Evolutionary conservation across 2,888 invertebrate species (phyloP), one percentile per base, ranked within the genome.

Genomic region (Drosophila glabriapex): DNA sequence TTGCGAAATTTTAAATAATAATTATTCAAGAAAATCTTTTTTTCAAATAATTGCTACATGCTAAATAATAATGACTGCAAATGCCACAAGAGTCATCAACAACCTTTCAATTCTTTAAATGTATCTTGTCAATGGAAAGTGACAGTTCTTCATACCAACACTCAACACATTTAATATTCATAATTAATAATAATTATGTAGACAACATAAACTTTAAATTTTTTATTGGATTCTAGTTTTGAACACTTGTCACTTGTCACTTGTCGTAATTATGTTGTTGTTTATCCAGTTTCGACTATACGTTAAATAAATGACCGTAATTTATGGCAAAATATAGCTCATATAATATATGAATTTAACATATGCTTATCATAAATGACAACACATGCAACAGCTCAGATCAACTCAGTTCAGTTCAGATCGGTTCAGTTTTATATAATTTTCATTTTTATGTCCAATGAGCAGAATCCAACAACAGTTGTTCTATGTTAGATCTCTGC

Each of bases 251-350:
- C n/a, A 28, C 39, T 59, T 39, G n/a, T 37, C n/a, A 29, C 37
- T 37, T 35, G 31, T 28, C n/a, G 6, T 0, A 31, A 37, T 69
- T 37, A 29, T 59, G 43, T 63, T 35, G 43, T 49, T 61, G 67
- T 55, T 77, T 68, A 41, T 82, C 79, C 82, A 82, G 78, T 80
- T 80, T 31, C 31, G 28, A n/a, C 9, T 25, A 14, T 12, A 19
- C 12, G 55, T n/a, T 46, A 14, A 41, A 37, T 62, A 29, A 55
- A 67, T 80, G 59, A 73, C 63, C 16, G 43, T 50, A 77, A 80
- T 80, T 77, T 76, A 80, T 67, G 22, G 46, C 63, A 28, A n/a
- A 63, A 63, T 73, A 50, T 53, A 12, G 60, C 68, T 41, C 22
- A 37, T 16, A 50, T 56, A 53, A 10, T 25, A n/a, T 56, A 56